Evolutionary conservation across 2,888 invertebrate species (phyloP).

Genomic region (Agriopis aurantiaria): DNA sequence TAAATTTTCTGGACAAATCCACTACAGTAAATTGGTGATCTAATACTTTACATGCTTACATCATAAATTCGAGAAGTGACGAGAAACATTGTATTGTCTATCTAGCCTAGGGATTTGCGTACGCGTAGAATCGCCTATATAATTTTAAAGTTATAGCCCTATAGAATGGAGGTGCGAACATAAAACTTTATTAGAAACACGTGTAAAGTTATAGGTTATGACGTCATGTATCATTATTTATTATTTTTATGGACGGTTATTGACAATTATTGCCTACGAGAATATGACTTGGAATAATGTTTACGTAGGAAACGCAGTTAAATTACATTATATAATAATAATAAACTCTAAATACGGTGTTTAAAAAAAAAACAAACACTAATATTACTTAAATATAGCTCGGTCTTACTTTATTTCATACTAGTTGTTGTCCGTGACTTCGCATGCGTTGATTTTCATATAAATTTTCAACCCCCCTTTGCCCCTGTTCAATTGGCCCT

Average conservation of each 20-base stretch:
- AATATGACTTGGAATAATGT: constrained; percentile 36
- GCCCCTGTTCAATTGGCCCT: no score
- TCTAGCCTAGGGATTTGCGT: constrained; percentile 51
- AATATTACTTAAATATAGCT: no score
- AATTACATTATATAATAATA: background rate
- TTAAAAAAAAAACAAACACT: no score
- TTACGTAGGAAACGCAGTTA: constrained; percentile 17
- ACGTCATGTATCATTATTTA: constrained; percentile 59
- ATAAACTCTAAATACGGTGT: background rate
- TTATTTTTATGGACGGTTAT: constrained; percentile 50
- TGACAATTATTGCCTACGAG: constrained; percentile 36
- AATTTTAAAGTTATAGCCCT: constrained; percentile 76
- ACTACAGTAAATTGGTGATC: constrained; percentile 18
- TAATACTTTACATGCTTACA: constrained; percentile 19
- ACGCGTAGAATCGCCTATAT: constrained; percentile 78
- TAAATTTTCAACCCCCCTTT: no score
- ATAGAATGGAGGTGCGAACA: constrained; percentile 74
- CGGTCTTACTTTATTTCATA: no score
- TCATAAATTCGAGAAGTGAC: constrained; percentile 7
- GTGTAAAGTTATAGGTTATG: constrained; percentile 71
- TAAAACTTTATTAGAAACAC: constrained; percentile 82
- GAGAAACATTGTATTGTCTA: constrained; percentile 37
- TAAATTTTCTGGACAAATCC: constrained; percentile 1
- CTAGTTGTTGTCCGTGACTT: no score
- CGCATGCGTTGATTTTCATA: no score